phyloP scores from a whole-genome alignment of 64 coral and sea anemone genomes.

The Catalaphyllia jardinei region DNA sequence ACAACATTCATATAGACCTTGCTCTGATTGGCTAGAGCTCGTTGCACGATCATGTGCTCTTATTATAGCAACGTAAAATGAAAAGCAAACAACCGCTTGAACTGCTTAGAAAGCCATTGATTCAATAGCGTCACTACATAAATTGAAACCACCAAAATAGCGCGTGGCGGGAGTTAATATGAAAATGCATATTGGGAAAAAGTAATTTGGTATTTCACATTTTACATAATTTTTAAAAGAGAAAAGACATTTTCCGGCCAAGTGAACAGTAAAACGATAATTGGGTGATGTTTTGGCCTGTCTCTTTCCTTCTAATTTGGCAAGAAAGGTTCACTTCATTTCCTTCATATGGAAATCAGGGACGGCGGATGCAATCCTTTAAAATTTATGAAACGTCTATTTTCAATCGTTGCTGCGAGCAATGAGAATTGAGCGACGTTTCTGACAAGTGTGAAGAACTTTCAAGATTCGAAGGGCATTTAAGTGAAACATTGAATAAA shows the following conservation, averaged over 20 bases:
- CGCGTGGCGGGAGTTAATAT: too few species aligned
- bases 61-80: too few species aligned
- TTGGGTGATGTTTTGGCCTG: neutral
- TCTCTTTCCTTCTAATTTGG: conserved; percentile 3
- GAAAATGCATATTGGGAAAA: too few species aligned
- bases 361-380: conserved; percentile 11
- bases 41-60: too few species aligned
- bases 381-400: neutral
- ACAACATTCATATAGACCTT: too few species aligned
- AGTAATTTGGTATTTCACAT: neutral
- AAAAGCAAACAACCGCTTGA: too few species aligned
- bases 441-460: neutral
- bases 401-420: neutral
- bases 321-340: neutral
- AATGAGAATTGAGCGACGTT: neutral
- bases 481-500: neutral
- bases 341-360: conserved; percentile 7
- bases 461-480: neutral
- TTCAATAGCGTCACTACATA: too few species aligned
- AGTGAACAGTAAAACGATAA: neutral
- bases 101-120: too few species aligned
- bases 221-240: neutral
- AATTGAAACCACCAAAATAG: too few species aligned
- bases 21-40: neutral
- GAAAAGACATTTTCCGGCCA: neutral